These are phyloP conservation scores for Kryphioiulus occultus DNA, from an alignment of 2,888 invertebrate genomes.

Conservation along the genomic window DNA sequence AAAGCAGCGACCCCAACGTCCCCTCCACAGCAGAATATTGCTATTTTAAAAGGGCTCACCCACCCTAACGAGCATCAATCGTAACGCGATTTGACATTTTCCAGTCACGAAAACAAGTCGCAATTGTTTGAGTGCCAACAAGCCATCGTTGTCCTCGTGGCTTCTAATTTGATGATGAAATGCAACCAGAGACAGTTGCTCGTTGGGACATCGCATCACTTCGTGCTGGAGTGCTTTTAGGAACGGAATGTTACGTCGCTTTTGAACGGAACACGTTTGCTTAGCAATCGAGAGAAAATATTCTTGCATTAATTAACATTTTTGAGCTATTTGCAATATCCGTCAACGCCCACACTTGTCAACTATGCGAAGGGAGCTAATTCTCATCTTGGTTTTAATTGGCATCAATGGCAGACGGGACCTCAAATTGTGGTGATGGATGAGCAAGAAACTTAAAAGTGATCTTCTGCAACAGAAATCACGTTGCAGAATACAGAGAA, in stretches of 20 bases:
- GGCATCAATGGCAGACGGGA: background rate
- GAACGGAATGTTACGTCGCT: background rate
- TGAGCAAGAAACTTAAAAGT: background rate
- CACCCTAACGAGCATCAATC: background rate
- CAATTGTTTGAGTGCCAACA: background rate
- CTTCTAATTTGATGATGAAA: background rate
- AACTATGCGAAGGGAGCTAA: background rate
- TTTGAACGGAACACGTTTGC: background rate
- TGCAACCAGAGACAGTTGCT: background rate
- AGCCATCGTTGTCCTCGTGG: background rate
- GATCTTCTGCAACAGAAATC: background rate
- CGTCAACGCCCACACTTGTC: background rate
- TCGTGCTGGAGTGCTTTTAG: background rate
- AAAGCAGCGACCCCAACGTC: background rate
- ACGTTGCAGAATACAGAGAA: background rate
- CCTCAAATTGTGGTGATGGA: background rate
- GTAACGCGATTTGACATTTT: background rate
- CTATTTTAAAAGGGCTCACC: background rate
- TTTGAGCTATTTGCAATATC: background rate
- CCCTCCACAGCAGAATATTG: background rate
- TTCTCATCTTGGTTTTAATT: slow-evolving; percentile 25
- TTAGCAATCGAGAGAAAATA: background rate
- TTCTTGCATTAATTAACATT: background rate
- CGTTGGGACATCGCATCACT: too few species aligned
- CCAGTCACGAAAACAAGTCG: background rate